Conservation (phyloP, 2,888 invertebrate species). For the Scaptomyza reducta region DNA sequence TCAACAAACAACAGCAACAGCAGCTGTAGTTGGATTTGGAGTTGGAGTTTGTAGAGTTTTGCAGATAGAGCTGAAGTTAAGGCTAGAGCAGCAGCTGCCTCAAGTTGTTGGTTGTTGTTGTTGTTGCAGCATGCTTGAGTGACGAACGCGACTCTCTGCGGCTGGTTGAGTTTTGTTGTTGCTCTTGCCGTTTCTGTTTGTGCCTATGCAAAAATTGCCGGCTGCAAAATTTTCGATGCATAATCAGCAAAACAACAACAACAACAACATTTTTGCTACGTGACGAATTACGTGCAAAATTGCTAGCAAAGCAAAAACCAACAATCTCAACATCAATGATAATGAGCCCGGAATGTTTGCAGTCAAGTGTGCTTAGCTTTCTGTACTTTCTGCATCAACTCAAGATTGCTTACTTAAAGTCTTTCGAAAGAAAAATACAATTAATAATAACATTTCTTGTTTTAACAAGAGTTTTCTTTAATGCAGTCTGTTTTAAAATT, state of each 20-base stretch:
- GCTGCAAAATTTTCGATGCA: constrained; percentile 73
- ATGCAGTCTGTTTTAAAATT: no score
- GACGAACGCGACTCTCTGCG: constrained; percentile 35
- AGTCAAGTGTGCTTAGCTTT: constrained; percentile 38
- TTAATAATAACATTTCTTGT: constrained; percentile 1
- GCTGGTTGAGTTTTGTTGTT: constrained; percentile 33
- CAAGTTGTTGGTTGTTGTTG: constrained; percentile 10
- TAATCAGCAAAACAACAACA: constrained; percentile 59
- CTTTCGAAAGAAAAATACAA: not conserved
- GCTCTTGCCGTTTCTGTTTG: constrained; percentile 1
- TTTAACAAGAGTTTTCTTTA: not conserved
- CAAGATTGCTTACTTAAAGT: constrained; percentile 7
- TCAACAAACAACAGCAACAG: constrained; percentile 29
- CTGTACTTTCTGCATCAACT: not conserved
- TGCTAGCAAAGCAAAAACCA: constrained; percentile 47
- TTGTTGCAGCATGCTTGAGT: constrained; percentile 46
- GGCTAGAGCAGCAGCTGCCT: constrained; percentile 31
- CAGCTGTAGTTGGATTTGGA: constrained; percentile 22
- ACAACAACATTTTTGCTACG: constrained; percentile 61
- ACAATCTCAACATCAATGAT: not conserved
- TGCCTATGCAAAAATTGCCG: constrained; percentile 70
- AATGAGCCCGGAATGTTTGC: constrained; percentile 14
- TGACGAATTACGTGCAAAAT: constrained; percentile 79
- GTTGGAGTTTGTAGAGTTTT: not conserved
- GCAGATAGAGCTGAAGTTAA: constrained; percentile 3